phyloP scores from a whole-genome alignment of 2,797 vertebrate genomes.

The Lutjanus argentimaculatus region DNA sequence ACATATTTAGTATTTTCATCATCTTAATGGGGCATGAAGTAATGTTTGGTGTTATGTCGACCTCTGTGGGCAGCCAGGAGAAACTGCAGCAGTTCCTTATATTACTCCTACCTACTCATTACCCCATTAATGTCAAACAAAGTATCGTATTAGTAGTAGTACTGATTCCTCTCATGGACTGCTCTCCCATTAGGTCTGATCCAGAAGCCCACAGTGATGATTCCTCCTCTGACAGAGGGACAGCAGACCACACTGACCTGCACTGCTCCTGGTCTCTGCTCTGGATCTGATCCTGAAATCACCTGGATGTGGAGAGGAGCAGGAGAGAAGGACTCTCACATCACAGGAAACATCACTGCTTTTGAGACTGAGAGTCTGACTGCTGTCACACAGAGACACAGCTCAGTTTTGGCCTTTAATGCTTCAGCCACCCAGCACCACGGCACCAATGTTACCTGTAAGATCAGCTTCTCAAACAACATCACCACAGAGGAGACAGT shows the following conservation, averaged over 20 bases:
- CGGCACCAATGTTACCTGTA: conserved; percentile 9
- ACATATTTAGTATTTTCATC: background rate
- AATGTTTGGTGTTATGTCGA: background rate
- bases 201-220: conserved; percentile 50
- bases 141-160: too few relatives aligned
- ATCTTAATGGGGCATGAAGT: background rate
- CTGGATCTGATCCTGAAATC: conserved; percentile 35
- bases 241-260: conserved; percentile 34
- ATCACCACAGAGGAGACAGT: conserved; percentile 7
- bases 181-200: conserved; percentile 40
- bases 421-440: background rate
- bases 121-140: background rate
- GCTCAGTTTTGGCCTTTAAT: conserved; percentile 33
- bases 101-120: background rate
- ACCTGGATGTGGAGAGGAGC: conserved; percentile 56
- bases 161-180: background rate
- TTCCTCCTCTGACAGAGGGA: conserved; percentile 49
- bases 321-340: background rate
- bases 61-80: background rate
- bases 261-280: conserved; percentile 48
- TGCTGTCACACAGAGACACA: background rate
- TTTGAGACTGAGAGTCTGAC: background rate
- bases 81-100: background rate
- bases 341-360: background rate
- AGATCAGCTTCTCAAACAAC: background rate